phyloP scores from a whole-genome alignment of 1,140 invertebrate species.

The Scylla paramamosain region DNA sequence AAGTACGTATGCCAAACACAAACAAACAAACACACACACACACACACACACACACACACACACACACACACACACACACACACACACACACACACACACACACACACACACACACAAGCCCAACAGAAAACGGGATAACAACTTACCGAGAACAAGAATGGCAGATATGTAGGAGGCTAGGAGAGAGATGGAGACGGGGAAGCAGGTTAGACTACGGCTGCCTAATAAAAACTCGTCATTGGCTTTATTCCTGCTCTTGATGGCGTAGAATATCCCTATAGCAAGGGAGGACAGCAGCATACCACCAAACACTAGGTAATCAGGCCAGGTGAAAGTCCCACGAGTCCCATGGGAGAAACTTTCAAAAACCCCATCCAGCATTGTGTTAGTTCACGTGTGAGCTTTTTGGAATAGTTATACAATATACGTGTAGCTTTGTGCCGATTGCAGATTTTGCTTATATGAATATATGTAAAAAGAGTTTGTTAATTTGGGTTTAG shows the following conservation, averaged over 20 bases:
- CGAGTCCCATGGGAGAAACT: neutral
- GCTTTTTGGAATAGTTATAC: neutral
- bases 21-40: too few relatives aligned
- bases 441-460: too few relatives aligned
- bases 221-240: constrained; percentile 92
- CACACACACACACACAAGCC: too few relatives aligned
- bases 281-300: constrained; percentile 85
- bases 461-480: too few relatives aligned
- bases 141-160: constrained; percentile 92
- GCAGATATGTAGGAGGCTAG: constrained; percentile 95
- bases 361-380: constrained; percentile 21
- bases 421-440: neutral
- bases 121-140: too few relatives aligned
- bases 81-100: too few relatives aligned
- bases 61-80: too few relatives aligned
- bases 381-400: neutral
- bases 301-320: constrained; percentile 85
- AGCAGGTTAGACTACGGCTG: constrained; percentile 89
- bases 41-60: too few relatives aligned
- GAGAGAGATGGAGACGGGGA: constrained; percentile 84
- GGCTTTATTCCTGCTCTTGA: constrained; percentile 92
- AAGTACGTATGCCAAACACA: too few relatives aligned
- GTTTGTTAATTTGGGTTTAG: too few relatives aligned
- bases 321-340: constrained; percentile 80
- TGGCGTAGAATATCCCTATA: constrained; percentile 91